Percentiles rank a stretch among this genome's conserved stretches.
These are phyloP conservation scores for Solen grandis DNA, from an alignment of 1,140 invertebrate species.

Conservation along the genomic window DNA sequence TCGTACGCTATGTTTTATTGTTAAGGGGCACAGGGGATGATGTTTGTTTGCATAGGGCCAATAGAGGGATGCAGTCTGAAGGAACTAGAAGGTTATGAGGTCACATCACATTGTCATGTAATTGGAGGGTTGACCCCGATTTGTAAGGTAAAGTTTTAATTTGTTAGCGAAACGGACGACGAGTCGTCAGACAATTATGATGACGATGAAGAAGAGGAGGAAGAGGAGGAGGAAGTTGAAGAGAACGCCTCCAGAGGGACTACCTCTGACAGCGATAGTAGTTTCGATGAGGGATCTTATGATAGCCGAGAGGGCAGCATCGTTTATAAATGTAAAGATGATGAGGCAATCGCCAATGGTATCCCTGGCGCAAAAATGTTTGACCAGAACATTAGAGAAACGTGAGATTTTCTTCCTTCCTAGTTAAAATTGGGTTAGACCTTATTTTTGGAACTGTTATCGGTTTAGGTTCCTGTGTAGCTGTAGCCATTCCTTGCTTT, in stretches of 20 bases:
- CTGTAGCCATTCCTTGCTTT: no score
- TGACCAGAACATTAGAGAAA: slow-evolving; percentile 80
- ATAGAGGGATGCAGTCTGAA: no score
- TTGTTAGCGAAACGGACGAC: slow-evolving; percentile 54
- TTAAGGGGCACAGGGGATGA: no score
- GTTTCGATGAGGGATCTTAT: slow-evolving; percentile 81
- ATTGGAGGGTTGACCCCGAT: background rate
- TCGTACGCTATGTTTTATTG: no score
- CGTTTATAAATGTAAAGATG: slow-evolving; percentile 80
- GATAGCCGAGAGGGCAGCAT: slow-evolving; percentile 79
- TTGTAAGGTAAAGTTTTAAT: background rate
- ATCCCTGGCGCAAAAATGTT: slow-evolving; percentile 82
- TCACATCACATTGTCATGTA: no score
- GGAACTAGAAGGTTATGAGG: no score
- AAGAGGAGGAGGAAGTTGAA: slow-evolving; percentile 52
- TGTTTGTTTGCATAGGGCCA: no score
- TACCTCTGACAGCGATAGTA: slow-evolving; percentile 65
- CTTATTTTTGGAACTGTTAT: no score
- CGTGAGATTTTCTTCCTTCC: no score
- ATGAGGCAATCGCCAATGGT: slow-evolving; percentile 78
- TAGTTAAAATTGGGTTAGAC: no score
- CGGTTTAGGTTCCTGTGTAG: no score
- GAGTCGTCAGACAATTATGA: slow-evolving; percentile 55
- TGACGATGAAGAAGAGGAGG: slow-evolving; percentile 38
- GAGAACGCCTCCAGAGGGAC: slow-evolving; percentile 47